A percentile compares a stretch with the other conserved stretches of the same genome.
Evolutionary conservation across 1,140 invertebrate genomes (phyloP).

Genomic region (Streblospio benedicti): DNA sequence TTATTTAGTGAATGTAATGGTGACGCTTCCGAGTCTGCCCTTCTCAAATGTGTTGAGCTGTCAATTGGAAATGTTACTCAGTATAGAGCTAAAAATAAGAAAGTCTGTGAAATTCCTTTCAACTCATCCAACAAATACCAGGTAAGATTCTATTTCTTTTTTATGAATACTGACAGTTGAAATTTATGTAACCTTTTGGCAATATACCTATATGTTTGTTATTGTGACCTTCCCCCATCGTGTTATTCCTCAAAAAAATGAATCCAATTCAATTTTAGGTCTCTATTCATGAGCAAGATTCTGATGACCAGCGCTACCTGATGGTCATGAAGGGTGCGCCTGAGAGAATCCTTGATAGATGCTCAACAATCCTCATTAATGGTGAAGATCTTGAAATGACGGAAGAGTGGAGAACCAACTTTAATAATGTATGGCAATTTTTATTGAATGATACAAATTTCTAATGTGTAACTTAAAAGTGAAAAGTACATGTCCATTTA

Average conservation of each 20-base stretch:
- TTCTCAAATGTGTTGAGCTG: slow-evolving; percentile 93
- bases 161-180: no score
- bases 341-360: slow-evolving; percentile 92
- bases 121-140: slow-evolving; percentile 99
- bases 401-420: background rate
- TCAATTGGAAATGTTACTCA: slow-evolving; percentile 83
- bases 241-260: no score
- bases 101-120: slow-evolving; percentile 96
- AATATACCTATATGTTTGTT: no score
- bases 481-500: no score
- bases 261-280: slow-evolving; percentile 55
- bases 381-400: slow-evolving; percentile 67
- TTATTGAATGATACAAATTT: no score
- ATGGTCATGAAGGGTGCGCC: slow-evolving; percentile 99
- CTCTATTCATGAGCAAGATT: slow-evolving; percentile 13
- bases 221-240: no score
- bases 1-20: slow-evolving; percentile 65
- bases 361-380: slow-evolving; percentile 89
- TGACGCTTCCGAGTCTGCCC: slow-evolving; percentile 87
- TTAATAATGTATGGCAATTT: no score
- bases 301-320: slow-evolving; percentile 57
- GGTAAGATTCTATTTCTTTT: no score
- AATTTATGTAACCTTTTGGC: no score
- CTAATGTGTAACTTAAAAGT: no score
- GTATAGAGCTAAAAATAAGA: slow-evolving; percentile 82